Percentiles rank a stretch among this genome's conserved stretches.
phyloP scores from a whole-genome alignment of 2,113 vertebrate species.

The Limanda limanda region DNA sequence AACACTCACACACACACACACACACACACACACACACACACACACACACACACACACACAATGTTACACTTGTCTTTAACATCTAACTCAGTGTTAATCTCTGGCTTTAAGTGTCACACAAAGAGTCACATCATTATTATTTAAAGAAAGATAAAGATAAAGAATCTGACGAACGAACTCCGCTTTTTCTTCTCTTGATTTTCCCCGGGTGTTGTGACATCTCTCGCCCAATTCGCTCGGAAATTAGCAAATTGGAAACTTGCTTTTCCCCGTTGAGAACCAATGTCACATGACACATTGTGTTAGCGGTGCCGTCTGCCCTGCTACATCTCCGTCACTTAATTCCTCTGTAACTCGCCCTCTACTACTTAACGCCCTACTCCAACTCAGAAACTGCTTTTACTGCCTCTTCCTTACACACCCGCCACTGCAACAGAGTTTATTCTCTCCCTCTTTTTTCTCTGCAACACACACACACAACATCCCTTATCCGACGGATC shows the following conservation, averaged over 20 bases:
- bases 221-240: conserved; percentile 29
- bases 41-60: too few species aligned
- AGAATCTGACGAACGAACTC: conserved; percentile 33
- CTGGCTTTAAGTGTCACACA: conserved; percentile 16
- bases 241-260: conserved; percentile 55
- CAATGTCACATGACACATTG: conserved; percentile 60
- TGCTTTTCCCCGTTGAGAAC: conserved; percentile 51
- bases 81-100: conserved; percentile 13
- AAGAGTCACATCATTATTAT: conserved; percentile 16
- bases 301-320: conserved; percentile 45
- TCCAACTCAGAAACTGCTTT: conserved; percentile 26
- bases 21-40: too few species aligned
- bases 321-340: conserved; percentile 39
- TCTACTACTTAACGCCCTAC: conserved; percentile 26
- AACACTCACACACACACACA: too few species aligned
- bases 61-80: background rate
- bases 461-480: conserved; percentile 20
- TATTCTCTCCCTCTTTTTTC: conserved; percentile 15
- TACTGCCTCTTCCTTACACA: conserved; percentile 5
- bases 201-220: conserved; percentile 35
- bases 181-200: conserved; percentile 32
- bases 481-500: conserved; percentile 13
- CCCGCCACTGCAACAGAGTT: background rate
- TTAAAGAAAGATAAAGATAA: conserved; percentile 32
- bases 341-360: conserved; percentile 21